Percentiles rank a stretch among this genome's conserved stretches.
Evolutionary conservation across 2,113 vertebrate species (phyloP).

Genomic region (Sisor rabdophorus): DNA sequence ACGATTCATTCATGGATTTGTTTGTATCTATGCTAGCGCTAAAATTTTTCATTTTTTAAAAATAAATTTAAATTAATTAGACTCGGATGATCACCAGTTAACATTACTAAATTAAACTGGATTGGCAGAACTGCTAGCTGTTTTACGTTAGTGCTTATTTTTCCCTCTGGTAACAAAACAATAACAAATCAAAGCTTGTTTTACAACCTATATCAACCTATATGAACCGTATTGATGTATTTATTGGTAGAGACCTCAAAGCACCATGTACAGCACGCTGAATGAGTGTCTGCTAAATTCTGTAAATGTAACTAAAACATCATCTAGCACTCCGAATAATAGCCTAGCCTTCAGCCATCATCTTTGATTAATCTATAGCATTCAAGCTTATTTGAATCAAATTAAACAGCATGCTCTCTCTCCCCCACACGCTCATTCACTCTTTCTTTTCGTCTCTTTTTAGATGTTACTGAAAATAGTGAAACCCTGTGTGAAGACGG

Average conservation of each 20-base stretch:
- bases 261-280: too few relatives aligned
- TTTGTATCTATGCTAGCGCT: not conserved
- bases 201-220: too few relatives aligned
- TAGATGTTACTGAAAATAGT: constrained; percentile 57
- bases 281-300: too few relatives aligned
- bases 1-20: not conserved
- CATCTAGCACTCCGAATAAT: not conserved
- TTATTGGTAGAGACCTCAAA: too few relatives aligned
- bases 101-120: not conserved
- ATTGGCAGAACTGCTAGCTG: not conserved
- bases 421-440: not conserved
- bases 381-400: not conserved
- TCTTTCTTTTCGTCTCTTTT: not conserved
- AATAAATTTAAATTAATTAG: too few relatives aligned
- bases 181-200: not conserved
- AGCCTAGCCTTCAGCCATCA: not conserved
- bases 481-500: not conserved
- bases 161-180: not conserved
- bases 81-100: too few relatives aligned
- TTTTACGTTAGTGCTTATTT: not conserved
- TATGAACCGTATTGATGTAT: too few relatives aligned
- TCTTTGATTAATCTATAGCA: not conserved
- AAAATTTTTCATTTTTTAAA: not conserved
- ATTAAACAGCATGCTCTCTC: not conserved
- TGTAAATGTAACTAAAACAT: not conserved